Evolutionary conservation across 2,113 vertebrate species (phyloP).

Genomic region (Fukomys damarensis): DNA sequence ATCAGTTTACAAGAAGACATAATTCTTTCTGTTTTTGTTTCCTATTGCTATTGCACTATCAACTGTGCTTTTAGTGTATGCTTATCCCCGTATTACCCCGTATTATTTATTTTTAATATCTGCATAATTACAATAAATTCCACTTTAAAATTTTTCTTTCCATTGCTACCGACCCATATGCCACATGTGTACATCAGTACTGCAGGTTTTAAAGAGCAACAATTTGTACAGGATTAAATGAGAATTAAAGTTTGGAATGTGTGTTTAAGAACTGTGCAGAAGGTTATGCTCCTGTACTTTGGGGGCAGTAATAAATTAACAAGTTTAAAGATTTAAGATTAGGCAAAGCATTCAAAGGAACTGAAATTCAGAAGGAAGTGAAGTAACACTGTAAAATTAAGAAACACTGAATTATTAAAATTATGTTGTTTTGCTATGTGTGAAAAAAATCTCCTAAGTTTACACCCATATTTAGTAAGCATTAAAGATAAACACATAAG

Average conservation of each 20-base stretch:
- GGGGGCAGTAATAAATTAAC: not conserved
- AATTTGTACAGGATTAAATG: not conserved
- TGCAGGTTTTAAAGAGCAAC: not conserved
- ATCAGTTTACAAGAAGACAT: not conserved
- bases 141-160: not conserved
- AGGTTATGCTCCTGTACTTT: not conserved
- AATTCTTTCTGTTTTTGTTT: not conserved
- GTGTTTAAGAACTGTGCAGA: not conserved
- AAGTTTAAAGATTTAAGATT: not conserved
- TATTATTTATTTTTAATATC: too few relatives aligned
- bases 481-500: not conserved
- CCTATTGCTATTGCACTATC: not conserved
- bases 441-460: not conserved
- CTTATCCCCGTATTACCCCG: not conserved
- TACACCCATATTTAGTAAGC: not conserved
- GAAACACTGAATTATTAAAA: not conserved
- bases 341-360: not conserved
- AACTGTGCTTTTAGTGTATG: fast-evolving
- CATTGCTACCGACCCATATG: not conserved
- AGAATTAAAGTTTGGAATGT: not conserved
- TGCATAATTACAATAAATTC: not conserved
- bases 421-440: not conserved
- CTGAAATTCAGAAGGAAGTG: not conserved
- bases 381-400: not conserved
- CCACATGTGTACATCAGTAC: not conserved